Evolutionary conservation across 2,888 invertebrate species (phyloP), one percentile per base, ranked within the genome.

Genomic region (Tethea ocularis): DNA sequence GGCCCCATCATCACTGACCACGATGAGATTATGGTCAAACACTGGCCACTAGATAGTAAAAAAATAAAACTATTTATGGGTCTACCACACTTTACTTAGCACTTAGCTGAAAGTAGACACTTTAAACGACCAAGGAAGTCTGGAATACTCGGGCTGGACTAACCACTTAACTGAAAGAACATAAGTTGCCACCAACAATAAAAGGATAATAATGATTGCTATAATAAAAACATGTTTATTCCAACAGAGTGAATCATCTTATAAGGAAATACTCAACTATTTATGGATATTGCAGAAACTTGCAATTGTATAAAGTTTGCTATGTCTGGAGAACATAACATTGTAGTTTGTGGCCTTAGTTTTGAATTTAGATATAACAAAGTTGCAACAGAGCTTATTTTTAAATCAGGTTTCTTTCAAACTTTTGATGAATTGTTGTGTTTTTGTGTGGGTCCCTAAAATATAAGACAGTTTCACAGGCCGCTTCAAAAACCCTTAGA

Each of bases 231-330:
- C 46, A 46, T 46, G 7, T 46, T 46, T 46, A 46, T 46, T 46
- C 52, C 24, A 22, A 7, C 24, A 22, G 23, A 8, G 23, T 52
- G 52, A 26, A 52, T 52, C 24, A 26, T 52, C 52, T 52, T 26
- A 52, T 52, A 52, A 52, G 52, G 52, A 54, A 54, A 54, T 24
- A 54, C 33, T 22, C 20, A 26, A 33, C 26, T 20, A 33, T 54
- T 54, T 33, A 54, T 33, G 33, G 10, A 23, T 38, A 38, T 46
- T 46, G 57, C 51, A 57, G 17, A 23, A 11, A 22, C 20, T 11
- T 57, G 23, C 33, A 36, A 38, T 56, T 56, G 26, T 56, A 56
- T n/a, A 20, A 38, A 38, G 56, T 23, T 36, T 38, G 24, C 38
- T 26, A 23, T 57, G 51, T 10, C 46, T 20, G 46, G 46, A 17